These are phyloP conservation scores for Lithodes maja DNA, from an alignment of 2,888 invertebrate species.

Conservation along the genomic window DNA sequence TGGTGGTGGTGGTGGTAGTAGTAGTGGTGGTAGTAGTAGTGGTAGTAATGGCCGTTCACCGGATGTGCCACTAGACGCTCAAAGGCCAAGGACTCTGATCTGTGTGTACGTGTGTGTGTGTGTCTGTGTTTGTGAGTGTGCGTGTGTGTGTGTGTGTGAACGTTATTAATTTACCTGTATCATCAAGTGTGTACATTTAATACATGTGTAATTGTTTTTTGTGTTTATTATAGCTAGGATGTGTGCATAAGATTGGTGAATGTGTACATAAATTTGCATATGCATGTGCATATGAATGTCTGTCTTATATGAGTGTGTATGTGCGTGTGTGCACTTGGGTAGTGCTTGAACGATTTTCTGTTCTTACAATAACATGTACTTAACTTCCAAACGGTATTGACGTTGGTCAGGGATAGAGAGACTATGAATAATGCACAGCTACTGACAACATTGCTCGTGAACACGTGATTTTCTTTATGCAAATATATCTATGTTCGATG, in stretches of 20 bases:
- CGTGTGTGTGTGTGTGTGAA: constrained; percentile 29
- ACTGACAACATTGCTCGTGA: too few relatives aligned
- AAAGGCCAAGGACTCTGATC: constrained; percentile 37
- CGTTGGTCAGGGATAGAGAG: too few relatives aligned
- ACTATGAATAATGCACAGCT: too few relatives aligned
- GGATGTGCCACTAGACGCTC: constrained; percentile 24
- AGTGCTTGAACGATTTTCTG: too few relatives aligned
- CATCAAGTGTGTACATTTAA: not conserved
- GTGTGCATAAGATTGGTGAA: not conserved
- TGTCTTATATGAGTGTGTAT: not conserved
- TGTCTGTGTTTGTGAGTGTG: constrained; percentile 13
- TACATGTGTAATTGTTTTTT: not conserved
- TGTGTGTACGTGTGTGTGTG: constrained; percentile 25
- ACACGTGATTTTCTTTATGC: too few relatives aligned
- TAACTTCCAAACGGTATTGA: too few relatives aligned
- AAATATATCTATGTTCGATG: too few relatives aligned
- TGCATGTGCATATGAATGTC: not conserved
- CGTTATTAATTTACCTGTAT: not conserved
- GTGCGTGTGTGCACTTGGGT: not conserved
- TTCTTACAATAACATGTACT: too few relatives aligned
- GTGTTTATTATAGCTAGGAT: not conserved
- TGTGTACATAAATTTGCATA: not conserved
- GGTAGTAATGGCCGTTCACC: constrained; percentile 12
- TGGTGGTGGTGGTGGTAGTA: not conserved
- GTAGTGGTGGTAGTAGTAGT: not conserved